Evolutionary conservation across 2,888 invertebrate species (phyloP), one percentile per base, ranked within the genome.

Genomic region (Eupithecia dodoneata): DNA sequence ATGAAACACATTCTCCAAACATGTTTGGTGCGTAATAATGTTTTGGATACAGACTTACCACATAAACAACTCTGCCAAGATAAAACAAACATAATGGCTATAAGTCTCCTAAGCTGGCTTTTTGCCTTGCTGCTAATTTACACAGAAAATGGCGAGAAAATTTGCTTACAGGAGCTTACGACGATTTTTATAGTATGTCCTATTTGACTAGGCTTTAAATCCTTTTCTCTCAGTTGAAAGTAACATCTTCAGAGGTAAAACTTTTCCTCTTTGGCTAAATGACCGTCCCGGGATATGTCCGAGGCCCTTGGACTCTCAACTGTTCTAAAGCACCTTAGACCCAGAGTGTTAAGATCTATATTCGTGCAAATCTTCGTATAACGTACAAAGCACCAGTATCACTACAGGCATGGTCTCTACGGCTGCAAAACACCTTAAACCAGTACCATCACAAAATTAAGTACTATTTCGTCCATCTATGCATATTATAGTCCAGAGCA

Each of bases 41-140:
- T 30, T 30, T 63, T 30, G 63, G 63, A 10, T 63, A 30, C 30
- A 12, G 63, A 63, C 63, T 2, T 4, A 30, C 63, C 63, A 63
- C 30, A 63, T 63, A 70, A 70, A 44, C 44, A n/a, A 12, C 69
- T 12, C 45, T 70, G 69, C 69, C 69, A 70, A 70, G 69, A 70
- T 63, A 70, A 70, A 63, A 30, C 63, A 63, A 30, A 30, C 63
- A 59, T 59, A 30, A 30, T 63, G 30, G 30, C 63, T 63, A 30
- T 63, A 63, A 63, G 59, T 59, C 3, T 12, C 30, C 30, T 63
- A 63, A 63, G 63, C 30, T 30, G 63, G 10, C 18, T 63, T 63
- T 59, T 63, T 63, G 63, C 12, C 10, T 63, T 63, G 4, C 4
- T 63, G 63, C n/a, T 63, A 30, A 63, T 63, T 63, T 63, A 63